Conservation (phyloP, 2,797 vertebrate genomes). For the Onychomys torridus region DNA sequence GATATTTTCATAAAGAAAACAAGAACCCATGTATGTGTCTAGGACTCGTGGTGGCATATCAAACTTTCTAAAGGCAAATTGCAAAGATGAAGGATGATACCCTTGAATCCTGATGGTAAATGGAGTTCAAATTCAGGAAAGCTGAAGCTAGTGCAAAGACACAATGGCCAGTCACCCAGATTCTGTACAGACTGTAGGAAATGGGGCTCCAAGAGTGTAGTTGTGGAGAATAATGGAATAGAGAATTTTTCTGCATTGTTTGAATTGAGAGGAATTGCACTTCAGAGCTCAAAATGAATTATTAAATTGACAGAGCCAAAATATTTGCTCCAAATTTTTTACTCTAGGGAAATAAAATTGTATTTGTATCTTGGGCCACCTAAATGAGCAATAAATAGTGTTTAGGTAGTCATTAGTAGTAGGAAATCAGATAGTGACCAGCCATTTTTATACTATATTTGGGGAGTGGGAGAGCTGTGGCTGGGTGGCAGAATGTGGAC, state of each 20-base stretch:
- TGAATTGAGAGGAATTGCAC: not conserved
- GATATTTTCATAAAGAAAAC: not conserved
- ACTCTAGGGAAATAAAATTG: not conserved
- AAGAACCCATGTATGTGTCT: not conserved
- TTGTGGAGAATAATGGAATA: not conserved
- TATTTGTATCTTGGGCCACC: not conserved
- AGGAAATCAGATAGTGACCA: not conserved
- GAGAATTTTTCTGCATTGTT: not conserved
- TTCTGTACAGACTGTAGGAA: not conserved
- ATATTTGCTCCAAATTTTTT: not conserved
- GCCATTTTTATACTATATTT: not conserved
- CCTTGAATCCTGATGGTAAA: not conserved
- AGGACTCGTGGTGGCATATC: not conserved
- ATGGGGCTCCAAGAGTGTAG: not conserved
- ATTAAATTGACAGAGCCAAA: not conserved
- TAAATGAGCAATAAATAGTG: not conserved
- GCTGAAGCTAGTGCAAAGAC: not conserved
- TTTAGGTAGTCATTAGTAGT: not conserved
- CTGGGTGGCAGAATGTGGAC: not conserved
- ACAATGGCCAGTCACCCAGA: too few species aligned
- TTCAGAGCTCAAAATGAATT: not conserved
- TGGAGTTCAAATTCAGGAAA: not conserved
- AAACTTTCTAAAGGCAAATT: not conserved
- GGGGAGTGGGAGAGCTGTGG: not conserved
- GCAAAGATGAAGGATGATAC: not conserved